Evolutionary conservation across 1,140 invertebrate species (phyloP), one percentile per base, ranked within the genome.

Genomic region (Leptinotarsa defecta): DNA sequence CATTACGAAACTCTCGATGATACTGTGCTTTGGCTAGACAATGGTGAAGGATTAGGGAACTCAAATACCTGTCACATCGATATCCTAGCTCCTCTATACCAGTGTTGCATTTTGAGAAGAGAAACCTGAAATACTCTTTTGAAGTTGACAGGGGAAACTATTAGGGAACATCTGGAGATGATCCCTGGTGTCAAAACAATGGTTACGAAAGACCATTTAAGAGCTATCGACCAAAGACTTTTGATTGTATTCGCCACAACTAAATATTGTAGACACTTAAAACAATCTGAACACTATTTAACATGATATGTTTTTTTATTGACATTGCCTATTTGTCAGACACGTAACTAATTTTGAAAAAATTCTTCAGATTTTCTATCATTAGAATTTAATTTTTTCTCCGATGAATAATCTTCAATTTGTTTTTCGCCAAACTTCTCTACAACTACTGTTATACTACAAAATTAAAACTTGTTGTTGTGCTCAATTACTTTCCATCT

Each of bases 11-110:
- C 92, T 4, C 89, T 95, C 68, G 90, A 93, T 83, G 90, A 92
- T 77, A 90, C 90, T 74, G 88, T 98, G 67, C 82, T 98, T 20
- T 86, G 97, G 17, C 87, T 96, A n/a, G 96, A 98, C 83, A 98
- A 98, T 90, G 96, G 95, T 27, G 98, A 98, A 88, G 95, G 95
- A 70, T 91, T 96, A 83, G 95, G 95, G 13, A 95, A 96, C 88
- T 94, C 95, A 3, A 86, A 90, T 81, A 86, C 91, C 61, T 94
- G 96, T 89, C 93, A 95, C 85, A 84, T 93, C 57, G 94, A 95
- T 82, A 96, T 97, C 79, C 86, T 97, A 77, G 94, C 95, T 19
- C 96, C 95, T 64, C 86, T 97, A 0, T 96, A 94, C 86, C 95
- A 97, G 81, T 97, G 95, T 84, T 97, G 95, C 86, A 90, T 93